Evolutionary conservation across 2,113 vertebrate species (phyloP).

Genomic region (Triplophysa rosa): DNA sequence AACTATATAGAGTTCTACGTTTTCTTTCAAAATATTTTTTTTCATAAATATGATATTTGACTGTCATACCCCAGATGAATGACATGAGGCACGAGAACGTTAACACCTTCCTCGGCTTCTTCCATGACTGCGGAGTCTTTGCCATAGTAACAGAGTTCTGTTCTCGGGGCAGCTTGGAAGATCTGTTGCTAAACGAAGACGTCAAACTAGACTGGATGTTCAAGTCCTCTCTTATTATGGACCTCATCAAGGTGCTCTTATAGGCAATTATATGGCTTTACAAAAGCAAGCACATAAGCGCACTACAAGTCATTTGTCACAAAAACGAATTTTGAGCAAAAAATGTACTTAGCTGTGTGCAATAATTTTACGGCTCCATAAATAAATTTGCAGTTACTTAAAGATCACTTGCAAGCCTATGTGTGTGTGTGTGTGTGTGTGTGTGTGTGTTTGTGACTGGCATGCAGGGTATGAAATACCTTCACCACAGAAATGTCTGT

Average conservation of each 20-base stretch:
- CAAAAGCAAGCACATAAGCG: not conserved
- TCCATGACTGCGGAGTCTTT: constrained; percentile 76
- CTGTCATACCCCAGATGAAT: constrained; percentile 70
- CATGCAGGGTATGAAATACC: constrained; percentile 77
- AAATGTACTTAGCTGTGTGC: no score
- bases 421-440: not conserved
- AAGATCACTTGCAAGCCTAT: not conserved
- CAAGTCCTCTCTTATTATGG: constrained; percentile 78
- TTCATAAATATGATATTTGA: not conserved
- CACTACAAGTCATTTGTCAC: not conserved
- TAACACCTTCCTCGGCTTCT: constrained; percentile 79
- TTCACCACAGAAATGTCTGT: constrained; percentile 70
- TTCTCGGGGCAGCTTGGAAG: constrained; percentile 78
- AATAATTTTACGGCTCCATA: not conserved
- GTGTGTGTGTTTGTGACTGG: constrained; percentile 1
- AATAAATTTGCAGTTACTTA: not conserved
- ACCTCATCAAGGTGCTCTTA: constrained; percentile 75
- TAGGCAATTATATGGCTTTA: not conserved
- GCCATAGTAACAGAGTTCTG: constrained; percentile 80
- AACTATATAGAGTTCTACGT: not conserved
- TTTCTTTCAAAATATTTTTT: no score
- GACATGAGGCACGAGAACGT: constrained; percentile 81
- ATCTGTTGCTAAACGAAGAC: constrained; percentile 75
- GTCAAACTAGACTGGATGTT: constrained; percentile 86
- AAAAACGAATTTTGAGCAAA: not conserved